Evolutionary conservation across 2,888 invertebrate genomes (phyloP), one percentile per base, ranked within the genome.

Genomic region (Apodemia zela): DNA sequence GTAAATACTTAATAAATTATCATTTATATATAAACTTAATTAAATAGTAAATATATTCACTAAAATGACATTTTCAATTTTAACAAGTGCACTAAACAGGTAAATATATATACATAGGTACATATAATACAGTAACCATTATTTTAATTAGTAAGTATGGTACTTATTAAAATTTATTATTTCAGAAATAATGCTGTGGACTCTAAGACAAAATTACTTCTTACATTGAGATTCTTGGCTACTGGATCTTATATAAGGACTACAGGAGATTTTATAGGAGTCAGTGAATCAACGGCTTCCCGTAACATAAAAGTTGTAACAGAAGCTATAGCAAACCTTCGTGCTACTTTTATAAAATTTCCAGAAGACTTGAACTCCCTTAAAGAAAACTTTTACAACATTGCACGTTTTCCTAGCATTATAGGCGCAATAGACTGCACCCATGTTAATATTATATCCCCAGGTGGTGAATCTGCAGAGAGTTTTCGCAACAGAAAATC

Each of bases 271-370:
- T 66, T 66, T 62, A 60, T 62, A 57, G 64, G 64, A 57, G 60
- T 66, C 47, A 65, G 63, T 61, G 47, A 57, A 62, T 60, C 62
- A 21, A 64, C 62, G 58, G 60, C 64, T 47, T 60, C 60, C 54
- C 60, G 62, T 60, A 60, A 64, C 54, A 38, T 66, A 6, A 59
- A 62, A 18, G 21, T 49, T 35, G 62, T 66, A 47, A 63, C 62
- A 62, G 60, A 51, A 51, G 66, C 66, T n/a, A 66, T 66, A 47
- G 60, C 64, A 35, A 17, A 15, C 42, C 38, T 62, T 38, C 58
- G 62, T 38, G 15, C 57, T 38, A 13, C 13, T 8, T 35, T 45
- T 13, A 58, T 45, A 42, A 62, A 62, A n/a, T 62, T 45, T 45
- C 45, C 45, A 45, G n/a, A 35, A n/a, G 54, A 61, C 25, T 17